Conservation (phyloP, 2,113 vertebrate genomes). For the Excalfactoria chinensis region DNA sequence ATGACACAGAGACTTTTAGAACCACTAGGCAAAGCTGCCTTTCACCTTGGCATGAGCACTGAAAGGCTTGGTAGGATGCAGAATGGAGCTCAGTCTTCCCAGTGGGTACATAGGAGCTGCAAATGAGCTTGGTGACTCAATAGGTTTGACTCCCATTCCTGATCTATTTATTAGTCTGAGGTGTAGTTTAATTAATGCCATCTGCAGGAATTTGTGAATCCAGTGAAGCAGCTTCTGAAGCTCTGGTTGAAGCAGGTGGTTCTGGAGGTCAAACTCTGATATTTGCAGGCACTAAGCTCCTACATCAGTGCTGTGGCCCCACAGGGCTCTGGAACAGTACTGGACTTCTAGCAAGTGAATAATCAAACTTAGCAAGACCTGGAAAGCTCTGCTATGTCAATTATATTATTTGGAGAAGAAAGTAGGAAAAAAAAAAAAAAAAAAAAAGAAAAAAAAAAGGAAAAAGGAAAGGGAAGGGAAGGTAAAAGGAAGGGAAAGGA, state of each 20-base stretch:
- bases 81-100: background rate
- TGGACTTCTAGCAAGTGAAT: background rate
- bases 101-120: background rate
- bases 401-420: too few species aligned
- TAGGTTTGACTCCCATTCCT: background rate
- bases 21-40: background rate
- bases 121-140: background rate
- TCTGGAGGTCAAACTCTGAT: background rate
- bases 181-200: background rate
- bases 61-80: background rate
- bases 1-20: background rate
- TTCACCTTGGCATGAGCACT: background rate
- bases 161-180: background rate
- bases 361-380: background rate
- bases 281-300: background rate
- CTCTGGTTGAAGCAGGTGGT: background rate
- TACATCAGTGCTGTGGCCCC: background rate
- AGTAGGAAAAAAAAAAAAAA: too few species aligned
- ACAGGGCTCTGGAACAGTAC: fast-evolving
- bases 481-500: background rate
- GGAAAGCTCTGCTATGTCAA: fast-evolving
- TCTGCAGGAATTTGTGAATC: background rate
- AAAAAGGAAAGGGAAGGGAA: too few species aligned
- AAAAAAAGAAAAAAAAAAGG: too few species aligned
- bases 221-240: background rate